phyloP scores from a whole-genome alignment of 1,140 invertebrate species.

The Vollenhovia emeryi region DNA sequence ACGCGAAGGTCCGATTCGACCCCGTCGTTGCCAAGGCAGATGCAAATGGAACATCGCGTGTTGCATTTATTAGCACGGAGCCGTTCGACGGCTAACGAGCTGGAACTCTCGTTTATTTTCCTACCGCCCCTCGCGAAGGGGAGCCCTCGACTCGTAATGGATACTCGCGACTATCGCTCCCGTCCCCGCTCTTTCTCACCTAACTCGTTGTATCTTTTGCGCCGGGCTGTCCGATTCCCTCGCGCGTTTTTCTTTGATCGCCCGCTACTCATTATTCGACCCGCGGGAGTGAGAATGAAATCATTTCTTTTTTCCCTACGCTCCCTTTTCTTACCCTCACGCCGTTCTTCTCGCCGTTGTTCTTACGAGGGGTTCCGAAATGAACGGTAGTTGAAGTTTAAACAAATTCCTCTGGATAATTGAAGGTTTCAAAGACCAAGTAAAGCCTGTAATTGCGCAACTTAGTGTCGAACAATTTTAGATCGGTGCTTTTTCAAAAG shows the following conservation, averaged over 20 bases:
- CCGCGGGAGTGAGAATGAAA: conserved; percentile 7
- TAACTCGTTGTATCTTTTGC: conserved; percentile 28
- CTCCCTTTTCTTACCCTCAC: not conserved
- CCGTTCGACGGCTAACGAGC: conserved; percentile 54
- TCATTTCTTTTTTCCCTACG: not conserved
- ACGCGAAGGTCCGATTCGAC: conserved; percentile 23
- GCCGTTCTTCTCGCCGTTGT: not conserved
- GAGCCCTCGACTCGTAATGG: conserved; percentile 11
- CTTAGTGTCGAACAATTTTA: not conserved
- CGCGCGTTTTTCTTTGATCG: conserved; percentile 37
- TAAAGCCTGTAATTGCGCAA: not conserved
- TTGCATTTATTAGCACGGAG: conserved; percentile 35
- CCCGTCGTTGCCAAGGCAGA: not conserved
- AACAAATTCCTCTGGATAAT: not conserved
- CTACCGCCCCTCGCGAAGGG: not conserved
- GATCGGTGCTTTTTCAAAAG: not conserved
- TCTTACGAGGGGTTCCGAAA: not conserved
- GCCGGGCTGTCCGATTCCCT: conserved; percentile 18
- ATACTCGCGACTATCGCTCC: conserved; percentile 27
- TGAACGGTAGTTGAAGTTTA: not conserved
- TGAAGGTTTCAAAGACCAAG: not conserved
- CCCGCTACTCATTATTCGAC: conserved; percentile 30
- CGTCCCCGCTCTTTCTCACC: conserved; percentile 21
- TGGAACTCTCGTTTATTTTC: conserved; percentile 52
- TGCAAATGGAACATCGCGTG: conserved; percentile 39